phyloP scores from a whole-genome alignment of 2,888 invertebrate genomes.

The Empis livida region DNA sequence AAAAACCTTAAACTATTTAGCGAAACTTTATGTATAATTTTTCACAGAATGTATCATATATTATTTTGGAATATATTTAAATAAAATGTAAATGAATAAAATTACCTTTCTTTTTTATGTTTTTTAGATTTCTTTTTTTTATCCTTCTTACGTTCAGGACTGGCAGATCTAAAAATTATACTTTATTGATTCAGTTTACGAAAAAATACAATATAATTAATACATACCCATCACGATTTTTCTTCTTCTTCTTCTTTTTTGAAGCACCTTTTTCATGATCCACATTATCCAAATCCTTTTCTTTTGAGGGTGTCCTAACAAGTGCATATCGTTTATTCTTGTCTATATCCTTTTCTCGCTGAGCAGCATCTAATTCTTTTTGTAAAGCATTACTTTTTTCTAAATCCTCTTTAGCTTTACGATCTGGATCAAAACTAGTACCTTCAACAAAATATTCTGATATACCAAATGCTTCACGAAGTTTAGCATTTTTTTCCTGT shows the following conservation, averaged over 20 bases:
- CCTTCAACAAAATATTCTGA: constrained; percentile 90
- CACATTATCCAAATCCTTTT: constrained; percentile 31
- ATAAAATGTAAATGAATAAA: background rate
- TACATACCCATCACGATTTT: constrained; percentile 54
- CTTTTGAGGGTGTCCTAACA: constrained; percentile 62
- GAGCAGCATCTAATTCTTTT: constrained; percentile 33
- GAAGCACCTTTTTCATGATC: constrained; percentile 34
- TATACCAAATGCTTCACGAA: constrained; percentile 91
- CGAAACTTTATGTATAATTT: too few species aligned
- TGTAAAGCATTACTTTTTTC: constrained; percentile 36
- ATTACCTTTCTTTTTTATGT: constrained; percentile 58
- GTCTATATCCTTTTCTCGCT: constrained; percentile 25
- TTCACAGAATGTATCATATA: background rate
- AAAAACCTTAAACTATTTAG: too few species aligned
- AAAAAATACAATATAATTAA: too few species aligned
- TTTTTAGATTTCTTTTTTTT: constrained; percentile 72
- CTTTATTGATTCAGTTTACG: too few species aligned
- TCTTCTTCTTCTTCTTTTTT: constrained; percentile 56
- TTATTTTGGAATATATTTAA: background rate
- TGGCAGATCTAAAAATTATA: constrained; percentile 46
- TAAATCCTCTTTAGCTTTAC: constrained; percentile 40
- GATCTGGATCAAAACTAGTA: constrained; percentile 76
- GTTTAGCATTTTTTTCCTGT: constrained; percentile 84
- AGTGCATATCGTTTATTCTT: constrained; percentile 51
- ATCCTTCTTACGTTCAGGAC: constrained; percentile 57